Evolutionary conservation across 2,113 vertebrate genomes (phyloP).

Genomic region (Natator depressus): DNA sequence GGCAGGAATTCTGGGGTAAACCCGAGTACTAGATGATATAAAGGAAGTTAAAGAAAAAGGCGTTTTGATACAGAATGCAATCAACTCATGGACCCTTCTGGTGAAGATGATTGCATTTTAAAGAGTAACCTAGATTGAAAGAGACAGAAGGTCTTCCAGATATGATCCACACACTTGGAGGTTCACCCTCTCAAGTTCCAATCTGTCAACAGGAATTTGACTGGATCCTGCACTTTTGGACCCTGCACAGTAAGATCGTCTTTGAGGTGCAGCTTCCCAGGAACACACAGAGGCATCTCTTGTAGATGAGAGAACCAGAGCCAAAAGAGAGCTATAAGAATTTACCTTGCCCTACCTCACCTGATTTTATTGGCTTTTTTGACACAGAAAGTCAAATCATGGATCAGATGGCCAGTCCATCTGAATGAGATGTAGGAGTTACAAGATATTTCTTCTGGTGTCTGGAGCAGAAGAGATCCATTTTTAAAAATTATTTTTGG

Average conservation of each 20-base stretch:
- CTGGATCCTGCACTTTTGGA: not conserved
- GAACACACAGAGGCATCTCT: not conserved
- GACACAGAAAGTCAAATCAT: not conserved
- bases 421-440: not conserved
- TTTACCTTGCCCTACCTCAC: not conserved
- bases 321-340: not conserved
- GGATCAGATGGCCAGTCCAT: not conserved
- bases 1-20: too few species aligned
- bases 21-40: too few species aligned
- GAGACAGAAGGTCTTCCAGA: too few species aligned
- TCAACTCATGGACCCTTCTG: too few species aligned
- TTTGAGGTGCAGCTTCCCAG: not conserved
- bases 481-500: not conserved
- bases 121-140: too few species aligned
- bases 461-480: not conserved
- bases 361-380: not conserved
- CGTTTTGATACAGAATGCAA: too few species aligned
- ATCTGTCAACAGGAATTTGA: not conserved
- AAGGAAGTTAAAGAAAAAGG: too few species aligned
- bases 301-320: not conserved
- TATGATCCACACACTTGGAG: too few species aligned
- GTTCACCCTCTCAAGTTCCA: not conserved
- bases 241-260: not conserved
- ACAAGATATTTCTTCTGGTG: not conserved
- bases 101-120: too few species aligned